Evolutionary conservation across 1,140 invertebrate species (phyloP).

Genomic region (Megalopta genalis): DNA sequence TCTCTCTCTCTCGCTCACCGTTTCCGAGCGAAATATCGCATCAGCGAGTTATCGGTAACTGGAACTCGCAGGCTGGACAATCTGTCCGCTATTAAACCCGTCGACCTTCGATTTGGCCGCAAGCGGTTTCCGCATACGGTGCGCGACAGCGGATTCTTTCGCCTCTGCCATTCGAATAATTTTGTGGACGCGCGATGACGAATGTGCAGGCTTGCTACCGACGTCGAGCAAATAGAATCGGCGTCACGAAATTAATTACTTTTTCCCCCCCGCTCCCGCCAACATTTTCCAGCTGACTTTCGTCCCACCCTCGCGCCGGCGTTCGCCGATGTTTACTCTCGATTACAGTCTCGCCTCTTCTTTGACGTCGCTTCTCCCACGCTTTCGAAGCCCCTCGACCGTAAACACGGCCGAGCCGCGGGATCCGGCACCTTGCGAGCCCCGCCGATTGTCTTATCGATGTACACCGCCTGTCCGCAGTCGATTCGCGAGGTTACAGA

Average conservation of each 20-base stretch:
- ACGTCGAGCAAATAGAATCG: conserved; percentile 61
- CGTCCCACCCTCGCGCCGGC: neutral
- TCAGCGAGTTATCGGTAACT: conserved; percentile 24
- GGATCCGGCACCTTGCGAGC: too few relatives aligned
- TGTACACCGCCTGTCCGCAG: too few relatives aligned
- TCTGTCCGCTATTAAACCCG: conserved; percentile 56
- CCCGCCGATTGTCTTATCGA: too few relatives aligned
- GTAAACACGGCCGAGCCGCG: neutral
- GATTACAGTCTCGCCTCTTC: conserved; percentile 9
- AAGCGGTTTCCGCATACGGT: conserved; percentile 24
- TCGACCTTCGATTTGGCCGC: conserved; percentile 54
- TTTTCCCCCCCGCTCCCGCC: conserved; percentile 16
- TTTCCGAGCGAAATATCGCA: conserved; percentile 46
- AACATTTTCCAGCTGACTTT: conserved; percentile 14
- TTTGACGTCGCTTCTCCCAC: neutral
- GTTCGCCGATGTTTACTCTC: conserved; percentile 10
- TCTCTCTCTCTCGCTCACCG: neutral
- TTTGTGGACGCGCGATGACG: conserved; percentile 56
- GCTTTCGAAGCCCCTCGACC: neutral
- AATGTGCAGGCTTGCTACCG: conserved; percentile 50
- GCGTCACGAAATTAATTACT: conserved; percentile 63
- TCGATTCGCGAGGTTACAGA: too few relatives aligned
- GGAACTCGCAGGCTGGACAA: conserved; percentile 38
- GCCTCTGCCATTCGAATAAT: conserved; percentile 57
- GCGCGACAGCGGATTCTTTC: conserved; percentile 47